Evolutionary conservation across 1,140 invertebrate species (phyloP), one percentile per base, ranked within the genome.

Genomic region (Grapholita molesta): DNA sequence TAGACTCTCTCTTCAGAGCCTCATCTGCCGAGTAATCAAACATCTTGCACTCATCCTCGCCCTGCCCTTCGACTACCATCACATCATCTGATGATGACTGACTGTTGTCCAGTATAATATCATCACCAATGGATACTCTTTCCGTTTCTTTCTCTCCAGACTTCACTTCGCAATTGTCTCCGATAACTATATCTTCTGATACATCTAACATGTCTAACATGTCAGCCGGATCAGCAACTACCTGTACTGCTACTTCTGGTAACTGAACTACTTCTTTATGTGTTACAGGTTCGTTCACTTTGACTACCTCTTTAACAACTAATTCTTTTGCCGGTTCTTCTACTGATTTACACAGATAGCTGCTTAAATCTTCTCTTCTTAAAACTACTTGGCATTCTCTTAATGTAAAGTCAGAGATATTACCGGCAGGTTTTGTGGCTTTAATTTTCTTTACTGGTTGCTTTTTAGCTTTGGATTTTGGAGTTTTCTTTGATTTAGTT

Each of bases 191-290:
- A 64, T 91, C 89, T 75, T 90, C 89, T 3, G 88, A 91, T 6
- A 91, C 88, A 76, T 90, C 89, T 61, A 91, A 72, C 88, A 91
- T 90, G 67, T 90, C 88, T 73, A 88, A 79, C 24, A 91, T 71
- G 30, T 86, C 82, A 75, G 57, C 9, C 6, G 42, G 11, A 12
- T 64, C 68, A 55, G 73, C 72, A 18, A 78, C 73, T 24, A 74
- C 68, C 52, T 82, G 77, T 55, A 81, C 82, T 12, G 76, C 74
- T 52, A 77, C 32, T 7, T 64, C 48, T 23, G 32, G 28, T 0
- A 65, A 15, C 9, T 35, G n/a, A 2, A 30, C 67, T 35, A 32
- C 30, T 72, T 21, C 42, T 72, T 68, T 21, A 65, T 38, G 32
- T 35, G 15, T 42, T 21, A 38, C 2, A 57, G 48, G 21, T 1